Evolutionary conservation across 2,888 invertebrate species (phyloP).

Genomic region (Helleia helle): DNA sequence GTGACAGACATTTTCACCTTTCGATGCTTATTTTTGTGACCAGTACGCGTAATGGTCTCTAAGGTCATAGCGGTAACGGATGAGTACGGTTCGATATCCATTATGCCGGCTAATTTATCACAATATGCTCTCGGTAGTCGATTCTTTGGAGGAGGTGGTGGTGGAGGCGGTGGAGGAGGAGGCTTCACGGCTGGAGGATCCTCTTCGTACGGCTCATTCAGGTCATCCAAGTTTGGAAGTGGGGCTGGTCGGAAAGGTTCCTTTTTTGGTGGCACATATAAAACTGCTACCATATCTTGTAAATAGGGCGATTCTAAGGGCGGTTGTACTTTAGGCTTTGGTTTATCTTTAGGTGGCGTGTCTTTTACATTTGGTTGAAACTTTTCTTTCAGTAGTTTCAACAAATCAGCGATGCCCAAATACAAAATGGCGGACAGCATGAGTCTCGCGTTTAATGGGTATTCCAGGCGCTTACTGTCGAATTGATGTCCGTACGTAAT

Average conservation of each 20-base stretch:
- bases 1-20: slow-evolving; percentile 30
- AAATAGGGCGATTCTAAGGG: slow-evolving; percentile 47
- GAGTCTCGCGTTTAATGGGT: slow-evolving; percentile 44
- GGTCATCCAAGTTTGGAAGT: slow-evolving; percentile 45
- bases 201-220: too few species aligned
- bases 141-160: slow-evolving; percentile 49
- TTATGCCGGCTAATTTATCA: slow-evolving; percentile 44
- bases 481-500: slow-evolving; percentile 39
- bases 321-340: slow-evolving; percentile 29
- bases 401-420: slow-evolving; percentile 42
- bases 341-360: slow-evolving; percentile 24
- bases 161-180: too few species aligned
- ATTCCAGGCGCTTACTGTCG: slow-evolving; percentile 38
- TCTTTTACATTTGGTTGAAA: slow-evolving; percentile 35
- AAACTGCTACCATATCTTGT: slow-evolving; percentile 37
- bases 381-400: slow-evolving; percentile 34
- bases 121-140: slow-evolving; percentile 38
- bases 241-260: slow-evolving; percentile 36
- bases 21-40: slow-evolving; percentile 23
- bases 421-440: slow-evolving; percentile 52
- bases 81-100: slow-evolving; percentile 29
- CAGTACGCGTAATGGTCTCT: slow-evolving; percentile 27
- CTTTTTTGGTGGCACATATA: slow-evolving; percentile 33
- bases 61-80: slow-evolving; percentile 26
- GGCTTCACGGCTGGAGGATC: too few species aligned